A percentile compares a stretch with the other conserved stretches of the same genome.
These are phyloP conservation scores for Rhodophaea formosa DNA, from an alignment of 2,888 invertebrate genomes.

Conservation along the genomic window DNA sequence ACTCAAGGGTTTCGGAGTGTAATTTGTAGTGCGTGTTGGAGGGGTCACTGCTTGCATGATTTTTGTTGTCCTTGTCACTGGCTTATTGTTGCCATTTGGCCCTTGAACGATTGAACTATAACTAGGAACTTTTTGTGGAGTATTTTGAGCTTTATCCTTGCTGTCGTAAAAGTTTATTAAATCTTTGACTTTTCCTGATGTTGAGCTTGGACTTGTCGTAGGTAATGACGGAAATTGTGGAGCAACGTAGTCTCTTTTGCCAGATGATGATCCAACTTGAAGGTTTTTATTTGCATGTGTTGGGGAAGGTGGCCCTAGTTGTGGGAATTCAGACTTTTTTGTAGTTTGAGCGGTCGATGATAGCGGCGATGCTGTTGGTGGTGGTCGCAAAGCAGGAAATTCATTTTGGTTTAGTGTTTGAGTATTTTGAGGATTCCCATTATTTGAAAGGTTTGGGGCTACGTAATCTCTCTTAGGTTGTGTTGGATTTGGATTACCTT, in stretches of 20 bases:
- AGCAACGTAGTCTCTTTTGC: conserved; percentile 59
- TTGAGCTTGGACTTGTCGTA: conserved; percentile 37
- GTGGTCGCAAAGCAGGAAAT: conserved; percentile 40
- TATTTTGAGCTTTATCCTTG: conserved; percentile 41
- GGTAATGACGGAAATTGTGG: conserved; percentile 49
- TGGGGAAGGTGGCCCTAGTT: conserved; percentile 13
- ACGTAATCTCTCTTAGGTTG: conserved; percentile 48
- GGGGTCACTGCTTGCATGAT: conserved; percentile 30
- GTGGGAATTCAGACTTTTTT: conserved; percentile 20
- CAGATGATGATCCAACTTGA: conserved; percentile 23
- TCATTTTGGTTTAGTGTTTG: conserved; percentile 29
- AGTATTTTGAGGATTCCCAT: conserved; percentile 22
- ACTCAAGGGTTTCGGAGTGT: conserved; percentile 52
- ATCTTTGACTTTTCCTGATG: conserved; percentile 63
- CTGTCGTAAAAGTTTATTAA: conserved; percentile 64
- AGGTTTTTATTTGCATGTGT: conserved; percentile 3
- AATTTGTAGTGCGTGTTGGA: conserved; percentile 31
- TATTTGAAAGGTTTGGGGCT: conserved; percentile 27
- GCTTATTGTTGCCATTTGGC: conserved; percentile 35
- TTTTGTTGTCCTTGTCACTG: conserved; percentile 29
- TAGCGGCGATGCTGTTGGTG: conserved; percentile 26
- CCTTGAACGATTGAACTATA: conserved; percentile 64
- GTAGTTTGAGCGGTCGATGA: conserved; percentile 24
- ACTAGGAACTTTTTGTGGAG: conserved; percentile 51
- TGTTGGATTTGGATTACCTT: conserved; percentile 45